phyloP scores from a whole-genome alignment of 2,888 invertebrate species.

The Alloplasta piceator region DNA sequence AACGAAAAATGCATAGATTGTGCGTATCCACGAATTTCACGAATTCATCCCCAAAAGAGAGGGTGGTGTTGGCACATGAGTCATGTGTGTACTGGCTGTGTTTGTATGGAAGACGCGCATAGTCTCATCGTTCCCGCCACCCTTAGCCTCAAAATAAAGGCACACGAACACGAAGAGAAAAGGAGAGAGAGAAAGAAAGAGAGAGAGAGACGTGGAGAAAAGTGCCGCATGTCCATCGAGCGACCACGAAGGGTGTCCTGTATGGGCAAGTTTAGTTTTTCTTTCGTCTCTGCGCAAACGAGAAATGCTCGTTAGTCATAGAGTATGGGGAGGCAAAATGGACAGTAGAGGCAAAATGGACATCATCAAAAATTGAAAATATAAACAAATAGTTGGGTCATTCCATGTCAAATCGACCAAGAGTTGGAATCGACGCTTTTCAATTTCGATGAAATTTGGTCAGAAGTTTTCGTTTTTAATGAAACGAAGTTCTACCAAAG shows the following conservation, averaged over 20 bases:
- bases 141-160: neutral
- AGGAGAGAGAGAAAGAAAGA: neutral
- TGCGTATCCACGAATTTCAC: conserved; percentile 76
- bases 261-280: conserved; percentile 77
- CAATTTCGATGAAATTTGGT: too few relatives aligned
- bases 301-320: conserved; percentile 74
- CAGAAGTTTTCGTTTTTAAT: too few relatives aligned
- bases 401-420: too few relatives aligned
- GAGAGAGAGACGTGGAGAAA: conserved; percentile 5
- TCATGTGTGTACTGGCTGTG: conserved; percentile 72
- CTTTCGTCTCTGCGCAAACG: conserved; percentile 69
- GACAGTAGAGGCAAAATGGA: too few relatives aligned
- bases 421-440: too few relatives aligned
- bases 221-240: conserved; percentile 75
- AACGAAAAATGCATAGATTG: conserved; percentile 73
- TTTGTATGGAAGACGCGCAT: conserved; percentile 42
- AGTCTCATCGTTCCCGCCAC: conserved; percentile 26
- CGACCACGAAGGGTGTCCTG: conserved; percentile 75
- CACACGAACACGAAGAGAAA: neutral
- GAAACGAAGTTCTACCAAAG: too few relatives aligned
- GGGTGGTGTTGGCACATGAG: conserved; percentile 78
- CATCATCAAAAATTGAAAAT: too few relatives aligned
- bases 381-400: too few relatives aligned
- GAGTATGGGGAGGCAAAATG: too few relatives aligned
- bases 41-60: conserved; percentile 79